Evolutionary conservation across 2,888 invertebrate genomes (phyloP).

Genomic region (Vannuccia rotundouncinata): DNA sequence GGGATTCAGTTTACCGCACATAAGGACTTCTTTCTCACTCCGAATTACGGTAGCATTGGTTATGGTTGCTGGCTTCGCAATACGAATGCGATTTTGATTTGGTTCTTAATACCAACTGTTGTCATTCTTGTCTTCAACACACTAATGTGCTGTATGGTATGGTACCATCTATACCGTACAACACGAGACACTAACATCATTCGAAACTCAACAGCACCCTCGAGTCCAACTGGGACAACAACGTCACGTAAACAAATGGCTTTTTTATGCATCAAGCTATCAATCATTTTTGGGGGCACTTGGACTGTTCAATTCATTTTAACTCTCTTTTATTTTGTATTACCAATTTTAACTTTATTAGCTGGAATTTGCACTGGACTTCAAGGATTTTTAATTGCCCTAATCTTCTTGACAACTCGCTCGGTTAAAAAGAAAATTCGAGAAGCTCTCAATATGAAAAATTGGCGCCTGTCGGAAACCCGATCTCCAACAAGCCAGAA

Average conservation of each 20-base stretch:
- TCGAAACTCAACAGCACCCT: not conserved
- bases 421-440: not conserved
- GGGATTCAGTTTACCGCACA: not conserved
- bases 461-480: not conserved
- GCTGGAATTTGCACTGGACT: not conserved
- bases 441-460: not conserved
- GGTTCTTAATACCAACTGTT: not conserved
- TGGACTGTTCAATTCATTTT: not conserved
- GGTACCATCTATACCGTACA: not conserved
- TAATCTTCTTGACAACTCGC: not conserved
- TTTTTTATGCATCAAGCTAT: not conserved
- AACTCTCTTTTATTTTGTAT: not conserved
- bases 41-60: not conserved
- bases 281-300: not conserved
- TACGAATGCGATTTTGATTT: not conserved
- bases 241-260: not conserved
- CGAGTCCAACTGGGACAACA: not conserved
- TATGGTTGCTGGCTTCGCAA: not conserved
- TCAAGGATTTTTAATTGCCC: not conserved
- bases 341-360: not conserved
- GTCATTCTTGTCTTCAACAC: not conserved
- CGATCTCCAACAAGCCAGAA: not conserved
- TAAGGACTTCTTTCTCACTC: not conserved
- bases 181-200: not conserved
- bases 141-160: not conserved